phyloP scores from a whole-genome alignment of 2,888 invertebrate species.

The Schizaphis graminum region DNA sequence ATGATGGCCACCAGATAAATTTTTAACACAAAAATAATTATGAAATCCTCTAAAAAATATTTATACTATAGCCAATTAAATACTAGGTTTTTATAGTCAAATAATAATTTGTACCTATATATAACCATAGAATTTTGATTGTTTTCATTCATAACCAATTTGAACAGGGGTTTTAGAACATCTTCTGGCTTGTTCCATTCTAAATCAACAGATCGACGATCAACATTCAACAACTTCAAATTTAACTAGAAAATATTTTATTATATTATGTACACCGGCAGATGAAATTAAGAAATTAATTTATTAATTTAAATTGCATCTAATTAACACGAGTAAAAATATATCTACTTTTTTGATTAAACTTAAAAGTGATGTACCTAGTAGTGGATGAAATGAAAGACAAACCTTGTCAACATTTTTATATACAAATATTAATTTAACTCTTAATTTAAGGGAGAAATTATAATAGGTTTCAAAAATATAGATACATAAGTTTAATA shows the following conservation, averaged over 20 bases:
- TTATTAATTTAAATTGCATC: not conserved
- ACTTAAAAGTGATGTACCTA: not conserved
- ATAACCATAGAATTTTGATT: not conserved
- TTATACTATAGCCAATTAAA: not conserved
- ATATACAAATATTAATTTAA: not conserved
- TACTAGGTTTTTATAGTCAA: not conserved
- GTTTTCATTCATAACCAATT: conserved; percentile 49
- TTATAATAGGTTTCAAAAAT: not conserved
- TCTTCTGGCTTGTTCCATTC: conserved; percentile 48
- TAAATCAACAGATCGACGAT: not conserved
- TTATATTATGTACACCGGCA: not conserved
- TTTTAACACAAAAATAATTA: not conserved
- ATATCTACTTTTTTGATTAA: not conserved
- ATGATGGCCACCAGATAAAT: not conserved
- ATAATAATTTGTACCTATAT: conserved; percentile 27
- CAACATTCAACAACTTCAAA: not conserved
- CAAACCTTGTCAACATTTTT: not conserved
- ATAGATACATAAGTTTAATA: not conserved
- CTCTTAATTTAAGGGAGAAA: not conserved
- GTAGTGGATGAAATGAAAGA: not conserved
- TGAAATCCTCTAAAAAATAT: conserved; percentile 36
- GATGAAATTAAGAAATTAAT: too few species aligned
- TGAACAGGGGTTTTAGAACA: not conserved
- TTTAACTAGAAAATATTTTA: conserved; percentile 39
- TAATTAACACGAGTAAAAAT: not conserved